phyloP scores from a whole-genome alignment of 2,888 invertebrate genomes.

The Antitype chi region DNA sequence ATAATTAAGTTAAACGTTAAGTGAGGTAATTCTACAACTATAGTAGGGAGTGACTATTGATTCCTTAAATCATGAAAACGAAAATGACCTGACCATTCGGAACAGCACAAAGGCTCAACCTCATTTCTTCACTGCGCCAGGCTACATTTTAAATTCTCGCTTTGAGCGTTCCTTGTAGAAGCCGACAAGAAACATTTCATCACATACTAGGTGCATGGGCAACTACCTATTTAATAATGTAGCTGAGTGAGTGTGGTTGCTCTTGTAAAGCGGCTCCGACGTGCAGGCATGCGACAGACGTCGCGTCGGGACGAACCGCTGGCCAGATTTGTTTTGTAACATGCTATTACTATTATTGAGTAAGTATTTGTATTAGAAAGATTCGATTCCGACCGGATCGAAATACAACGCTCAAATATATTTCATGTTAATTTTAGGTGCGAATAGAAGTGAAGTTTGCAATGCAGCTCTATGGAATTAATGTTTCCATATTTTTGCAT shows the following conservation, averaged over 20 bases:
- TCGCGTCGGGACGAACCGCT: constrained; percentile 44
- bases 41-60: not conserved
- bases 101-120: constrained; percentile 24
- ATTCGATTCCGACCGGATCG: not conserved
- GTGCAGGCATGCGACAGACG: constrained; percentile 71
- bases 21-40: not conserved
- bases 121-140: constrained; percentile 27
- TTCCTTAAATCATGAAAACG: not conserved
- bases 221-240: constrained; percentile 69
- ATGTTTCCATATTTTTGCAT: constrained; percentile 12
- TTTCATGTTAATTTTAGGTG: not conserved
- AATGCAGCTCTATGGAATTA: constrained; percentile 11
- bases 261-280: constrained; percentile 69
- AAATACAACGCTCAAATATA: not conserved
- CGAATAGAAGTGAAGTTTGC: not conserved
- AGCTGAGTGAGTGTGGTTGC: constrained; percentile 68
- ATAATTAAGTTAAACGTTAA: not conserved
- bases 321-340: constrained; percentile 61
- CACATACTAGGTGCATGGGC: constrained; percentile 59
- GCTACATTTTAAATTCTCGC: constrained; percentile 54
- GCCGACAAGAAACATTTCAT: constrained; percentile 65
- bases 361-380: constrained; percentile 32
- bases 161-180: constrained; percentile 34
- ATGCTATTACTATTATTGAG: constrained; percentile 29
- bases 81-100: constrained; percentile 12